Evolutionary conservation across 2,888 invertebrate species (phyloP), one percentile per base, ranked within the genome.

Genomic region (Andrena flavipes): DNA sequence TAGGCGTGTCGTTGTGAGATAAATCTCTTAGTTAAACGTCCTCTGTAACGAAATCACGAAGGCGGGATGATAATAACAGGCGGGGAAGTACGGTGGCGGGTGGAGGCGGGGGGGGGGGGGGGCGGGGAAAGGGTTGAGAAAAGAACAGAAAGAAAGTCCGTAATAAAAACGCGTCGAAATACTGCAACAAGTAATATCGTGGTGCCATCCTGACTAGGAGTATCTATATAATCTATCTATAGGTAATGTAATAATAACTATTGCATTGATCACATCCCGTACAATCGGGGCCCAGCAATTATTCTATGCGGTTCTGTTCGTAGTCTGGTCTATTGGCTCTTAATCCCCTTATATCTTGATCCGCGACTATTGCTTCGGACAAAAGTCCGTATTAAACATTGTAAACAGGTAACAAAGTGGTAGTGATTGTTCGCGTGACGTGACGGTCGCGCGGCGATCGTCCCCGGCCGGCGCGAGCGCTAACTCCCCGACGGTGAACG

Each of bases 331-430:
- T 84, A 84, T 80, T 86, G 89, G 80, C 84, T 89, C 16, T 48
- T 62, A 65, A 72, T 35, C 56, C 62, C 59, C 80, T 75, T 87
- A 85, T 86, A 85, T 85, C 74, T 84, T 79, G 74, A 80, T 87
- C 76, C 89, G 87, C 89, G 90, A 89, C 92, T 93, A 93, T 93
- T 93, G 92, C 93, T 91, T 89, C 87, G 91, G 92, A 92, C 92
- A 92, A 92, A 92, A 92, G 89, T 92, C 92, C 91, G 87, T 82
- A 87, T 92, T 93, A 92, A 93, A 93, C 93, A 93, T 91, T 92
- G 93, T 93, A 92, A 93, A 93, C 91, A 93, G 92, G 91, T 93
- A 93, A 93, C 93, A 93, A 93, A 93, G 91, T 93, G 92, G 92
- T 93, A 93, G 92, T 90, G 91, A 91, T 93, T 92, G 93, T 92